Conservation (phyloP, 2,797 vertebrate species). For the Syncerus caffer region DNA sequence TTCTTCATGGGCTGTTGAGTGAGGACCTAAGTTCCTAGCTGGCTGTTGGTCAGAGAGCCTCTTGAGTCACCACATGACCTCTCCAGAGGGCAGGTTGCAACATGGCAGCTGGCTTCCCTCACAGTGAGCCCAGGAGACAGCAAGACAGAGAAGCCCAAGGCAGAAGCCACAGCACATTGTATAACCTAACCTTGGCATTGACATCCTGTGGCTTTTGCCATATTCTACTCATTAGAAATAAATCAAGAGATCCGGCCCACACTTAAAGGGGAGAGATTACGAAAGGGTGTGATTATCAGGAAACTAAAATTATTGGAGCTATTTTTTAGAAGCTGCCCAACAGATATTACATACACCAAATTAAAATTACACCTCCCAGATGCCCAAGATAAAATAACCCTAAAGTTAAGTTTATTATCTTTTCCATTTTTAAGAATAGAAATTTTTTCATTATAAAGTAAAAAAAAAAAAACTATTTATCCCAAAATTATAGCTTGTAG, state of each 20-base stretch:
- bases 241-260: slow-evolving; percentile 40
- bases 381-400: background rate
- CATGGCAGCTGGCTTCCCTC: background rate
- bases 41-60: background rate
- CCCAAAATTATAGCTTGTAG: slow-evolving; percentile 86
- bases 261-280: background rate
- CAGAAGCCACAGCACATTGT: background rate
- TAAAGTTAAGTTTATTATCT: slow-evolving; percentile 59
- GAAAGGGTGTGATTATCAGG: background rate
- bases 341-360: background rate
- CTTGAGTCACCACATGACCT: background rate
- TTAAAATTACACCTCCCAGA: slow-evolving; percentile 55
- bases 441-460: slow-evolving; percentile 52
- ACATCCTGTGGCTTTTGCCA: slow-evolving; percentile 35
- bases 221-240: slow-evolving; percentile 44
- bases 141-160: background rate
- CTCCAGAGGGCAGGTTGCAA: background rate
- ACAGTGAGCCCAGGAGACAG: background rate
- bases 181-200: slow-evolving; percentile 42
- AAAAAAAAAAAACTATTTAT: slow-evolving; percentile 83
- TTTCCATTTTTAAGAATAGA: slow-evolving; percentile 61
- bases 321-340: background rate
- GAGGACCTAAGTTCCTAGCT: background rate
- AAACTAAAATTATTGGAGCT: background rate
- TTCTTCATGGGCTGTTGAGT: background rate